Evolutionary conservation across 2,797 vertebrate genomes (phyloP).

Genomic region (Hoplostethus atlanticus): DNA sequence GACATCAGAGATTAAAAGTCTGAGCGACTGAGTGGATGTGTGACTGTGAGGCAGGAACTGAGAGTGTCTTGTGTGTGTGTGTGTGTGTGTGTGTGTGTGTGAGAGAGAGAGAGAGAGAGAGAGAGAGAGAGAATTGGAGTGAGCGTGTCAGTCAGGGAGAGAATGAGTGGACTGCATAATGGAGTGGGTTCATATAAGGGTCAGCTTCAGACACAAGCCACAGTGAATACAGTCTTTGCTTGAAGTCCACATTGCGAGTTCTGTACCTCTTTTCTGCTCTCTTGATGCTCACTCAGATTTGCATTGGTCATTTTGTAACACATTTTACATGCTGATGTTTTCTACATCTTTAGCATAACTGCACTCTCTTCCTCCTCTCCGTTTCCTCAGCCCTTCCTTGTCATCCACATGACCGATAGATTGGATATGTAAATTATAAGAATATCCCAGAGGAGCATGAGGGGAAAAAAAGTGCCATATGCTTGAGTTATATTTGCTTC

Average conservation of each 20-base stretch:
- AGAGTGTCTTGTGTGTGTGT: too few species aligned
- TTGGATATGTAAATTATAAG: constrained; percentile 12
- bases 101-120: background rate
- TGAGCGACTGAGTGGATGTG: background rate
- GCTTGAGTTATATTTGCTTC: background rate
- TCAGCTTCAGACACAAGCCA: background rate
- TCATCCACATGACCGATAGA: constrained; percentile 1
- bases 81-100: too few species aligned
- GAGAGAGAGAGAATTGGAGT: background rate
- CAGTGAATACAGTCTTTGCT: background rate
- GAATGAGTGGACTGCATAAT: background rate
- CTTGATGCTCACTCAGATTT: background rate
- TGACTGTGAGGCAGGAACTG: background rate
- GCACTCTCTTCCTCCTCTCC: background rate
- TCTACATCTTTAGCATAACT: background rate
- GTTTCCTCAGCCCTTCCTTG: background rate
- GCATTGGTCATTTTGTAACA: background rate
- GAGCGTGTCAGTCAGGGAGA: too few species aligned
- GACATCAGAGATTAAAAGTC: background rate
- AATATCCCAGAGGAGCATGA: constrained; percentile 2
- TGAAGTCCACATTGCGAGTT: background rate
- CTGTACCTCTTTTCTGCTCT: background rate
- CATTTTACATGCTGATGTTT: background rate
- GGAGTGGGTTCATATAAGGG: background rate
- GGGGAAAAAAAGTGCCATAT: background rate